These are phyloP conservation scores for Heliconius ismenius DNA, from an alignment of 2,888 invertebrate species.

Conservation along the genomic window DNA sequence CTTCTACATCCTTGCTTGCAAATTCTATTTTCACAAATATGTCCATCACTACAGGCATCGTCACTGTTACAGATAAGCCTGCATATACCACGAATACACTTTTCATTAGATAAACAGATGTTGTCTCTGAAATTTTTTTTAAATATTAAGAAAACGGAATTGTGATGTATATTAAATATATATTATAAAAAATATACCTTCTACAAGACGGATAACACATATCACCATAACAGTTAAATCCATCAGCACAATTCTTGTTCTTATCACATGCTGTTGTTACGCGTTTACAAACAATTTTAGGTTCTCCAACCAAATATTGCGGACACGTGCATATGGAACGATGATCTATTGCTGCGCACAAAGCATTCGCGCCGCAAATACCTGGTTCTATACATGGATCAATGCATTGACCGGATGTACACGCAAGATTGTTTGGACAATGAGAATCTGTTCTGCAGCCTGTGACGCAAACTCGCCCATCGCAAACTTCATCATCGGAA, in stretches of 20 bases:
- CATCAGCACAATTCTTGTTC: constrained; percentile 86
- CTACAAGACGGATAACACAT: constrained; percentile 89
- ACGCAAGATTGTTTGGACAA: constrained; percentile 87
- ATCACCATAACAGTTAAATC: constrained; percentile 89
- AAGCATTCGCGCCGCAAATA: constrained; percentile 91
- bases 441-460: constrained; percentile 92
- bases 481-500: constrained; percentile 92
- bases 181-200: constrained; percentile 72
- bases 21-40: constrained; percentile 93
- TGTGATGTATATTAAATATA: not conserved
- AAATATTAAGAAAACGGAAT: not conserved
- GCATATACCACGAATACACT: constrained; percentile 91
- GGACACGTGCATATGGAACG: constrained; percentile 89
- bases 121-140: constrained; percentile 82
- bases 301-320: constrained; percentile 86
- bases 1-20: constrained; percentile 94
- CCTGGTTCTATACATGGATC: constrained; percentile 89
- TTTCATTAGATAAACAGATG: constrained; percentile 91
- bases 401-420: constrained; percentile 89
- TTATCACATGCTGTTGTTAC: constrained; percentile 84
- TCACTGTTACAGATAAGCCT: constrained; percentile 93
- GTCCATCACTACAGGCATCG: constrained; percentile 88
- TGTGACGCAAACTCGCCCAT: constrained; percentile 88
- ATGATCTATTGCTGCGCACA: constrained; percentile 87
- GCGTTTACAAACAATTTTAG: constrained; percentile 87